Percentiles rank a stretch among this genome's conserved stretches.
These are phyloP conservation scores for Hemithea aestivaria DNA, from an alignment of 2,888 invertebrate genomes.

Conservation along the genomic window DNA sequence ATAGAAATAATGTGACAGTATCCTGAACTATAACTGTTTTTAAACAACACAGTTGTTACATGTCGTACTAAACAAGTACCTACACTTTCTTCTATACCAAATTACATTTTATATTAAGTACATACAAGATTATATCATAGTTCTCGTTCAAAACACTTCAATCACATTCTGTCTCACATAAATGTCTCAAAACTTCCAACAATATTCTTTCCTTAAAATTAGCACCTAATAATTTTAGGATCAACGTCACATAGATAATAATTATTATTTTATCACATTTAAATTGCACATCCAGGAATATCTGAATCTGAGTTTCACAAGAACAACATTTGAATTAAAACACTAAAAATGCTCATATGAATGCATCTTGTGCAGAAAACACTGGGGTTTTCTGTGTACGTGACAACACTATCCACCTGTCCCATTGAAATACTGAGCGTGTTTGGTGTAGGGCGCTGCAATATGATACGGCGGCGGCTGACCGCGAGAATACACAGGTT, in stretches of 20 bases:
- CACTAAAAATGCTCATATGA: conserved; percentile 47
- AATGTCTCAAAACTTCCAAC: conserved; percentile 24
- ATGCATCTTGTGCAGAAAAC: conserved; percentile 37
- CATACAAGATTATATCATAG: conserved; percentile 29
- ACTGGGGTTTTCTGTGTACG: conserved; percentile 36
- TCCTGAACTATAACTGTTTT: conserved; percentile 23
- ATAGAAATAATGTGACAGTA: conserved; percentile 7
- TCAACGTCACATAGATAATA: conserved; percentile 49
- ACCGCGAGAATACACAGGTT: conserved; percentile 58
- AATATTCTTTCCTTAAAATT: conserved; percentile 26
- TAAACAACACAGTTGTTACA: conserved; percentile 76
- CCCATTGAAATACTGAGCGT: conserved; percentile 83
- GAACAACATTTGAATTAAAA: conserved; percentile 28
- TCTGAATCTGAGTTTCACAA: conserved; percentile 38
- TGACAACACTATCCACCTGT: conserved; percentile 66
- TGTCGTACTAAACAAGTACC: conserved; percentile 67
- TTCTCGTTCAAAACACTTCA: conserved; percentile 28
- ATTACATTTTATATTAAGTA: conserved; percentile 27
- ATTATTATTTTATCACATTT: conserved; percentile 65
- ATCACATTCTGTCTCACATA: conserved; percentile 23
- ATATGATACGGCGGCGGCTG: conserved; percentile 91
- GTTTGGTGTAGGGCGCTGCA: conserved; percentile 90
- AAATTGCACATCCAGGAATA: conserved; percentile 68
- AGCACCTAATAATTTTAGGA: conserved; percentile 63
- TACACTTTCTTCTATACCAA: conserved; percentile 45